Conservation (phyloP, 1,140 invertebrate species). For the Pseudomyrmex concolor region DNA sequence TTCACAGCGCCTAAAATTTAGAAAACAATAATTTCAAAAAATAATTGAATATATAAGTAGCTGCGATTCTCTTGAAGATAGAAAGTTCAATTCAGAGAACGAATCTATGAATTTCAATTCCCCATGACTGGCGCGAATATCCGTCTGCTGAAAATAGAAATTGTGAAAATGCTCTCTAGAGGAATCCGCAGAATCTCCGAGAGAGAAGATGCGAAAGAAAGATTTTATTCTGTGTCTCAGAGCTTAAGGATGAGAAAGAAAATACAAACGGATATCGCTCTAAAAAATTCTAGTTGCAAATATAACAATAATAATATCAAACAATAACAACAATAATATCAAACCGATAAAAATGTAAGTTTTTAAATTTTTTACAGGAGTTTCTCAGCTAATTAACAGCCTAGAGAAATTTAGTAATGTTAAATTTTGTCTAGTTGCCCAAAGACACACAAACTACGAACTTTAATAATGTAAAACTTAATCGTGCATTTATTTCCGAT, state of each 20-base stretch:
- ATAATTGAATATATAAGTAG: conserved; percentile 6
- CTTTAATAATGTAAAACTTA: too few species aligned
- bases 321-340: too few species aligned
- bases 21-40: not conserved
- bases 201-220: not conserved
- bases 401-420: too few species aligned
- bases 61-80: conserved; percentile 16
- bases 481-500: too few species aligned
- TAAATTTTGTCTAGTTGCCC: too few species aligned
- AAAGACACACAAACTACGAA: too few species aligned
- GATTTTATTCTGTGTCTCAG: conserved; percentile 48
- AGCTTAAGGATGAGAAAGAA: not conserved
- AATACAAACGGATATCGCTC: not conserved
- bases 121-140: conserved; percentile 33
- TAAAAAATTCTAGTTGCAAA: not conserved
- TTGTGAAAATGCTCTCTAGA: conserved; percentile 48
- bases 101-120: conserved; percentile 64
- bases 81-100: conserved; percentile 51
- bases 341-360: too few species aligned
- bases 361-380: too few species aligned
- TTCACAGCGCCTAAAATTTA: not conserved
- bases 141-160: conserved; percentile 47
- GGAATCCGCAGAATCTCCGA: conserved; percentile 48
- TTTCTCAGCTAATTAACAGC: too few species aligned
- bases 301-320: too few species aligned